Percentiles rank a stretch among this genome's conserved stretches.
Conservation (phyloP, 2,888 invertebrate species). For the Thereva unica region DNA sequence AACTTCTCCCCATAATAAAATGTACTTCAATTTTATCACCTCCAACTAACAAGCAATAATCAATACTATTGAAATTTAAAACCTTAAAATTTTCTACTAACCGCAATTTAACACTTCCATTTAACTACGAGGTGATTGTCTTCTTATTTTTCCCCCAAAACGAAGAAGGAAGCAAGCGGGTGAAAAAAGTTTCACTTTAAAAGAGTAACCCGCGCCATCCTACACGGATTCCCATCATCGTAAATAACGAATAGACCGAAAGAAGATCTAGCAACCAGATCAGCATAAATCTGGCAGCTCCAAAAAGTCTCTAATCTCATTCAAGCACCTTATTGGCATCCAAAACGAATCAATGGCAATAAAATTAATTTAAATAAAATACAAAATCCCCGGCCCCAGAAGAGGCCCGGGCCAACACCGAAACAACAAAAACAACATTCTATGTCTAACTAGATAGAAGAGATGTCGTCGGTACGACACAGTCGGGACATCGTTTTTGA, state of each 20-base stretch:
- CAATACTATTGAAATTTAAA: slow-evolving; percentile 1
- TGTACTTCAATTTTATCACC: neutral
- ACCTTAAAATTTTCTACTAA: neutral
- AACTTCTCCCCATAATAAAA: too few species aligned
- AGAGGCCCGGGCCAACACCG: slow-evolving; percentile 4
- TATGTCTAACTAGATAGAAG: slow-evolving; percentile 29
- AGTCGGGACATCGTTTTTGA: slow-evolving; percentile 21
- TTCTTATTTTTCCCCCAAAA: neutral
- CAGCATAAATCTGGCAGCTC: slow-evolving; percentile 31
- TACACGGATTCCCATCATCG: slow-evolving; percentile 23
- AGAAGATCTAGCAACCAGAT: slow-evolving; percentile 17
- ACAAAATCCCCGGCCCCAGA: slow-evolving; percentile 18
- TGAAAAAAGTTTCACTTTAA: slow-evolving; percentile 12
- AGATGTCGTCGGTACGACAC: slow-evolving; percentile 23
- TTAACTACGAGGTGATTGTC: slow-evolving; percentile 9
- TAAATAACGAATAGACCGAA: slow-evolving; percentile 24
- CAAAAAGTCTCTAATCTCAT: slow-evolving; percentile 25
- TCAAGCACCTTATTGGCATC: slow-evolving; percentile 34
- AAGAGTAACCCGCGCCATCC: slow-evolving; percentile 27
- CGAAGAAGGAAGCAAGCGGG: too few species aligned
- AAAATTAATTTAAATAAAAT: slow-evolving; percentile 35
- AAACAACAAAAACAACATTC: slow-evolving; percentile 20
- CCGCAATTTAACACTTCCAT: slow-evolving; percentile 11
- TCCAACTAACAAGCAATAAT: neutral
- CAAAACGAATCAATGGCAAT: slow-evolving; percentile 29